These are phyloP conservation scores for Adela reaumurella DNA, from an alignment of 2,888 invertebrate species.

Conservation along the genomic window DNA sequence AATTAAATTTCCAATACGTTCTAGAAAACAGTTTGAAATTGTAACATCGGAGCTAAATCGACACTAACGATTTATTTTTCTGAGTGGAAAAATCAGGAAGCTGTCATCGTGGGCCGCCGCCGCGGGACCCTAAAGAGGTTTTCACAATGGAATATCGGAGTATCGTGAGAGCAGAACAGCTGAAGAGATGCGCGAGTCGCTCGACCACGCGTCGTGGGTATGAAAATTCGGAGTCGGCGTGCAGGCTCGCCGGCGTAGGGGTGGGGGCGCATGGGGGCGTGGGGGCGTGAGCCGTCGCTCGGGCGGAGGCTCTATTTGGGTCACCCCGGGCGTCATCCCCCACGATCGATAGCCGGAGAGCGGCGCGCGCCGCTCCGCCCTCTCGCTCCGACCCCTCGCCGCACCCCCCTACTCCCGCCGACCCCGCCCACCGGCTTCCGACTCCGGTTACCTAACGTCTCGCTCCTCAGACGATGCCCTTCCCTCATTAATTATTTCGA, in stretches of 20 bases:
- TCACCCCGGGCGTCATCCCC: constrained; percentile 55
- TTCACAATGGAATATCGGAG: background rate
- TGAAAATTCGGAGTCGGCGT: constrained; percentile 46
- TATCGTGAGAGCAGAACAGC: background rate
- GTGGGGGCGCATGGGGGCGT: constrained; percentile 20
- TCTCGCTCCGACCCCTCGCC: constrained; percentile 24
- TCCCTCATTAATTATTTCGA: constrained; percentile 41
- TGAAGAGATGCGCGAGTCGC: background rate
- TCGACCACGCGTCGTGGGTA: constrained; percentile 14
- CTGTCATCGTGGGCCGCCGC: too few relatives aligned
- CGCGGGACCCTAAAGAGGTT: background rate
- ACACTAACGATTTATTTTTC: too few relatives aligned
- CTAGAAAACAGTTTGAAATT: too few relatives aligned
- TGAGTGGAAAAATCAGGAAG: too few relatives aligned
- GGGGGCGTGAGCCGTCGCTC: constrained; percentile 42
- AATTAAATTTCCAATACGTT: too few relatives aligned
- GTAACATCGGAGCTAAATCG: too few relatives aligned
- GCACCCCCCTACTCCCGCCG: background rate
- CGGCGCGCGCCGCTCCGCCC: constrained; percentile 40
- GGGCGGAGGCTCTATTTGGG: constrained; percentile 53
- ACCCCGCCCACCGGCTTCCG: constrained; percentile 22
- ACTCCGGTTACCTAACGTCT: constrained; percentile 44
- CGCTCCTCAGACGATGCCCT: constrained; percentile 29
- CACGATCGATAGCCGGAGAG: constrained; percentile 46
- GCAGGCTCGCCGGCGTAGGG: constrained; percentile 28